Evolutionary conservation across 2,888 invertebrate species (phyloP), one percentile per base, ranked within the genome.

Genomic region (Opisthograptis luteolata): DNA sequence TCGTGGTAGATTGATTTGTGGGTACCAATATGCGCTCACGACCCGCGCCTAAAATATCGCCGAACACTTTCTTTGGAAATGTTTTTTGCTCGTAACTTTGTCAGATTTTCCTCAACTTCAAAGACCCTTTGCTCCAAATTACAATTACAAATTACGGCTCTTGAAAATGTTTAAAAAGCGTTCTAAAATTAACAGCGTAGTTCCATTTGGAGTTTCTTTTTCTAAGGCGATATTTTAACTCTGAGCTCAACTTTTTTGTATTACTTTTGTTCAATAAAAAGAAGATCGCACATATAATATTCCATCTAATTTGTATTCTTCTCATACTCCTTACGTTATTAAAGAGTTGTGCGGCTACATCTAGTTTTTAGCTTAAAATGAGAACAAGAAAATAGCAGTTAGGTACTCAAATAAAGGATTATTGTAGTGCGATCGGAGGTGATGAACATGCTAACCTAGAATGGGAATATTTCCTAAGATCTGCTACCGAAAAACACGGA

Each of bases 61-160:
- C 45, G 44, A 58, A 50, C 48, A 57, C 48, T 59, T 61, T 61
- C 52, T 50, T 58, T 37, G 41, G 42, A 57, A 58, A 57, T 58
- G 57, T 55, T 62, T 61, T 58, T 57, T 55, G 46, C 51, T 52
- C 55, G 59, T 55, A 57, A 62, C 57, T 55, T 62, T 55, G 56
- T 48, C 50, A 59, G 59, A 62, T 62, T 62, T 60, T 57, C 57
- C 54, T 47, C 49, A 55, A 62, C 62, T 59, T 62, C 62, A 59
- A 62, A 62, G 62, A 59, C 59, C 59, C 57, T 62, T 62, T 62
- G 62, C 62, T 62, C 53, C 55, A 54, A 59, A 59, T 62, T 59
- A 62, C 61, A 62, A 62, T 62, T 59, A 62, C 62, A 62, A 62
- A 62, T 62, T 62, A 59, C 55, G 57, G 55, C 51, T 53, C 51